Evolutionary conservation across 1,140 invertebrate genomes (phyloP).

Genomic region (Heterodera carotae): DNA sequence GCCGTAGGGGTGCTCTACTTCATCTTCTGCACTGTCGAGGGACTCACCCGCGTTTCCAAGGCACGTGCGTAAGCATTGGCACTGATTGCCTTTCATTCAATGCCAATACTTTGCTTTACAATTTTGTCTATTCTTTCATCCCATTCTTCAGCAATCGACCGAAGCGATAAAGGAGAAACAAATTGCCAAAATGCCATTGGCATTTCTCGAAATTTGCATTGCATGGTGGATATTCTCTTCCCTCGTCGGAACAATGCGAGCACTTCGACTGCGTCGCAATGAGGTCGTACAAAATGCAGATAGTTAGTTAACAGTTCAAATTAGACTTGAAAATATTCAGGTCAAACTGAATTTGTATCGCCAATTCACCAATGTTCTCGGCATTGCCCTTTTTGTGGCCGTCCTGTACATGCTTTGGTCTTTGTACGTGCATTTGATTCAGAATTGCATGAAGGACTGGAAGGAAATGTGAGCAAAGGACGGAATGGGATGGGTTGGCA

Average conservation of each 20-base stretch:
- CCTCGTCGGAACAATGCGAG: slow-evolving; percentile 84
- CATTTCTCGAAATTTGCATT: slow-evolving; percentile 64
- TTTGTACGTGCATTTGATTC: slow-evolving; percentile 74
- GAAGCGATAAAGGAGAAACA: slow-evolving; percentile 65
- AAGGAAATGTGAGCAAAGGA: slow-evolving; percentile 73
- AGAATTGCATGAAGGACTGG: slow-evolving; percentile 75
- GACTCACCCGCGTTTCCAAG: slow-evolving; percentile 76
- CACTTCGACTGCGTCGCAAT: slow-evolving; percentile 76
- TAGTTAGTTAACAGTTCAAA: neutral
- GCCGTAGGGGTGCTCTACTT: slow-evolving; percentile 80
- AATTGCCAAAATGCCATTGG: slow-evolving; percentile 63
- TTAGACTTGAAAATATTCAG: slow-evolving; percentile 72
- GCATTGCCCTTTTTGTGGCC: slow-evolving; percentile 82
- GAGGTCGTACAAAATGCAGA: slow-evolving; percentile 45
- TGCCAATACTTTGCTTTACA: slow-evolving; percentile 18
- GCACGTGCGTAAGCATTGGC: slow-evolving; percentile 57
- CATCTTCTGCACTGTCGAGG: slow-evolving; percentile 78
- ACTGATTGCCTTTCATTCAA: neutral
- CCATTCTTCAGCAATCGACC: slow-evolving; percentile 49
- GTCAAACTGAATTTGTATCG: slow-evolving; percentile 86
- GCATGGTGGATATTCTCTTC: slow-evolving; percentile 70
- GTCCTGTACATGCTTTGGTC: slow-evolving; percentile 89
- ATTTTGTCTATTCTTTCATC: neutral
- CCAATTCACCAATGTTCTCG: slow-evolving; percentile 88
- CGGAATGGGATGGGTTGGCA: no score